Percentiles rank a stretch among this genome's conserved stretches.
phyloP scores from a whole-genome alignment of 2,888 invertebrate genomes.

The Galerucella pusilla region DNA sequence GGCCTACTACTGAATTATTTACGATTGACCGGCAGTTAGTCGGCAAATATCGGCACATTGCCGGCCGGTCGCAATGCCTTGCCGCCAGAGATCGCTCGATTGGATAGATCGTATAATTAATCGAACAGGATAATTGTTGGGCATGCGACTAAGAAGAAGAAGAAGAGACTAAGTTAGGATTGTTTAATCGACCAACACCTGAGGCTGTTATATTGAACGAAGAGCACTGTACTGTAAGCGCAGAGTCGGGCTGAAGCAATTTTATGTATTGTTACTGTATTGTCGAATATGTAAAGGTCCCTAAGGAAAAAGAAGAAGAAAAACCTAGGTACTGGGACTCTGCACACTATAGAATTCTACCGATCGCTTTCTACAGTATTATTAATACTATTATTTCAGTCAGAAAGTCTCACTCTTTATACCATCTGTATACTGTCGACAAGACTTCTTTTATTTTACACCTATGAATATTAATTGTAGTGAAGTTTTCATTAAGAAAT shows the following conservation, averaged over 20 bases:
- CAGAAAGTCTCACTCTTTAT: too few species aligned
- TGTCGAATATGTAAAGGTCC: too few species aligned
- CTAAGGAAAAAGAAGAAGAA: too few species aligned
- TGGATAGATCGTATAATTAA: slow-evolving; percentile 55
- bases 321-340: too few species aligned
- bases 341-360: too few species aligned
- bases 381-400: too few species aligned
- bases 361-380: too few species aligned
- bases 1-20: slow-evolving; percentile 37
- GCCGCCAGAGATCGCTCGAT: slow-evolving; percentile 23
- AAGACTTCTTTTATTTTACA: too few species aligned
- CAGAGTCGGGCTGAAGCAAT: not conserved
- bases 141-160: slow-evolving; percentile 51
- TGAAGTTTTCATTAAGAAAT: too few species aligned
- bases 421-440: too few species aligned
- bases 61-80: not conserved
- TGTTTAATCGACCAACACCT: slow-evolving; percentile 52
- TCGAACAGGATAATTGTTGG: slow-evolving; percentile 60
- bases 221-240: not conserved
- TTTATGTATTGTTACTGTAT: too few species aligned
- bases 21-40: slow-evolving; percentile 29
- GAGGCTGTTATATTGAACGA: slow-evolving; percentile 17
- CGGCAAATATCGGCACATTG: slow-evolving; percentile 9
- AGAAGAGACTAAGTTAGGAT: slow-evolving; percentile 61
- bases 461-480: too few species aligned